Conservation (phyloP, 2,113 vertebrate genomes). For the Notechis scutatus region DNA sequence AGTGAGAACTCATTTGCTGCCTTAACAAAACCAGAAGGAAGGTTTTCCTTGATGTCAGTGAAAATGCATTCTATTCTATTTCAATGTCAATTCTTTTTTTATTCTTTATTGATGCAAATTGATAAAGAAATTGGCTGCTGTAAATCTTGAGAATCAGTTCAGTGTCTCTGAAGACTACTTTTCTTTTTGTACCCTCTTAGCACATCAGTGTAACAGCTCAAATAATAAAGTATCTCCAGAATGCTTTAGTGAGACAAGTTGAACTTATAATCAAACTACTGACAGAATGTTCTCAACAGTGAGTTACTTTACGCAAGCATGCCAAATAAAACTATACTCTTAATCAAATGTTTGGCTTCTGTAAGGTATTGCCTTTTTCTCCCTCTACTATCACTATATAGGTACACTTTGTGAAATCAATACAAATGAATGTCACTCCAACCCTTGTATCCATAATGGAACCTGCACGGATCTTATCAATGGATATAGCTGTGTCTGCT, state of each 20-base stretch:
- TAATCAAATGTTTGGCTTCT: slow-evolving; percentile 25
- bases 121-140: slow-evolving; percentile 38
- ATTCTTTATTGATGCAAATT: slow-evolving; percentile 43
- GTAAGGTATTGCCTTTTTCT: slow-evolving; percentile 4
- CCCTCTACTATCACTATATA: slow-evolving; percentile 27
- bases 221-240: slow-evolving; percentile 4
- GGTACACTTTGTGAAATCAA: slow-evolving; percentile 75
- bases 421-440: slow-evolving; percentile 74
- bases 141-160: slow-evolving; percentile 34
- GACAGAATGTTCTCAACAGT: background rate
- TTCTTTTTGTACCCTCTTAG: slow-evolving; percentile 3
- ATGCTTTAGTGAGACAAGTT: background rate
- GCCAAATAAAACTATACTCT: slow-evolving; percentile 22
- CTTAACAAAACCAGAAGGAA: slow-evolving; percentile 31
- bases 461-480: slow-evolving; percentile 69
- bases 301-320: slow-evolving; percentile 32
- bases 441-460: slow-evolving; percentile 69
- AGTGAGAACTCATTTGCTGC: slow-evolving; percentile 4
- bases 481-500: slow-evolving; percentile 69
- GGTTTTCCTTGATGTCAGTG: slow-evolving; percentile 8
- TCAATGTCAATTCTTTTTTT: slow-evolving; percentile 37
- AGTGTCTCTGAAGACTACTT: background rate
- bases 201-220: slow-evolving; percentile 18
- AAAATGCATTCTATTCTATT: slow-evolving; percentile 23
- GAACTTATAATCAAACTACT: background rate